Evolutionary conservation across 2,797 vertebrate species (phyloP).

Genomic region (Arnoldichthys spilopterus): DNA sequence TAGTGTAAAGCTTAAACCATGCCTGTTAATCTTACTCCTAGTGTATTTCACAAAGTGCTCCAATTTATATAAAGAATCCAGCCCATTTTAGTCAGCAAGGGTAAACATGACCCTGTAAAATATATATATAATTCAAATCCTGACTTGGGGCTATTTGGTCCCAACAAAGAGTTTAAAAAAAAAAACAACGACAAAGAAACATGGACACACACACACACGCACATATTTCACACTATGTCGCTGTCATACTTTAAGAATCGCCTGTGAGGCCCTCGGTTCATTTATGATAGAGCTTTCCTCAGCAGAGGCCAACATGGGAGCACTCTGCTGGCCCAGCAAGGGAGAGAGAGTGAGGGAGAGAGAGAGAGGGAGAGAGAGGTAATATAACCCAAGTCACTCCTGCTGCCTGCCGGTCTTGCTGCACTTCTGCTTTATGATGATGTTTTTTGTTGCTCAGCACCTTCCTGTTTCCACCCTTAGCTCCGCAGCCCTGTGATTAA

Average conservation of each 20-base stretch:
- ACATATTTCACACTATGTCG: constrained; percentile 30
- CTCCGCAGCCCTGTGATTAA: constrained; percentile 27
- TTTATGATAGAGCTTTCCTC: constrained; percentile 55
- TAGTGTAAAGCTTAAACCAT: background rate
- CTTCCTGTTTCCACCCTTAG: constrained; percentile 26
- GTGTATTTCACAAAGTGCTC: constrained; percentile 7
- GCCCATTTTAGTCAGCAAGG: background rate
- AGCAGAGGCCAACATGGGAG: constrained; percentile 47
- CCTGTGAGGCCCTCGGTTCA: constrained; percentile 53
- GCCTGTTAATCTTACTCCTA: constrained; percentile 7
- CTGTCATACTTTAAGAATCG: constrained; percentile 44
- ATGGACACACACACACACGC: background rate
- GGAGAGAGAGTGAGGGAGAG: constrained; percentile 35
- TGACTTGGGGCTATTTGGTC: background rate
- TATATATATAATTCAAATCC: background rate
- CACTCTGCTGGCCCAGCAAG: constrained; percentile 23
- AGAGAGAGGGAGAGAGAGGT: constrained; percentile 30
- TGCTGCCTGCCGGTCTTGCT: constrained; percentile 11
- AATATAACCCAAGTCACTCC: background rate
- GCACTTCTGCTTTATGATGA: constrained; percentile 14
- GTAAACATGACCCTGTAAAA: background rate
- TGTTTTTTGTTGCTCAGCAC: constrained; percentile 19
- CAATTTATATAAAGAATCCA: background rate
- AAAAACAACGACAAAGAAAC: no score
- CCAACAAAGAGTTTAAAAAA: background rate